Percentiles rank a stretch among this genome's conserved stretches.
These are phyloP conservation scores for Chiroxiphia lanceolata DNA, from an alignment of 2,797 vertebrate genomes.

Conservation along the genomic window DNA sequence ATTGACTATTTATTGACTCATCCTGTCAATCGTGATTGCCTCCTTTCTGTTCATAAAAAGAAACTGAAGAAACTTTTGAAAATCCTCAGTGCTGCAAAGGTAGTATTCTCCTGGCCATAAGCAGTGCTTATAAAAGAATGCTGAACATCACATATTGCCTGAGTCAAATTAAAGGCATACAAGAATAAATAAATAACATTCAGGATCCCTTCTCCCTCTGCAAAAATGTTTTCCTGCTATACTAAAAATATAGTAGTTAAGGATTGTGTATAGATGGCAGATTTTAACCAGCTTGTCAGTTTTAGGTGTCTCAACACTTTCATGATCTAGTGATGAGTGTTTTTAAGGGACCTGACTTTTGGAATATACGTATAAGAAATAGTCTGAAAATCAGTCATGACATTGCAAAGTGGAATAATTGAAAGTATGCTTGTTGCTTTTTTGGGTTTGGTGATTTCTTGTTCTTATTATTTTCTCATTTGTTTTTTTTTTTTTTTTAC, in stretches of 20 bases:
- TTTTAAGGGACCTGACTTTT: neutral
- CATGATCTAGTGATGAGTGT: neutral
- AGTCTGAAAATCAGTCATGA: neutral
- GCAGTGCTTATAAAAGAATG: neutral
- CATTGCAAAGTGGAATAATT: neutral
- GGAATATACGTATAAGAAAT: neutral
- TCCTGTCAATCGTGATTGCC: conserved; percentile 76
- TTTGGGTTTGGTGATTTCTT: neutral
- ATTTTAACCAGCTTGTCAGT: neutral
- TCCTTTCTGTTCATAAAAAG: conserved; percentile 77
- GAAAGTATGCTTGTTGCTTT: neutral
- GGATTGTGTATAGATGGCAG: neutral
- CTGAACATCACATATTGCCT: neutral
- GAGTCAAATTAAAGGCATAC: neutral
- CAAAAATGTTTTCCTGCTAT: neutral
- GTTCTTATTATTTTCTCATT: neutral
- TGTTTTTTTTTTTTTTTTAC: neutral
- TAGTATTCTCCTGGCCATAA: conserved; percentile 39
- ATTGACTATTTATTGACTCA: conserved; percentile 86
- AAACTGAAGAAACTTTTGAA: conserved; percentile 82
- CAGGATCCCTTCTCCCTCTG: neutral
- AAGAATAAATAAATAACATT: neutral
- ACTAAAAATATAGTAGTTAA: neutral
- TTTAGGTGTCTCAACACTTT: neutral
- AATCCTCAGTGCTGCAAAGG: conserved; percentile 83